phyloP scores from a whole-genome alignment of 37 sponge, comb jelly and placozoan genomes.

The Spongilla lacustris region DNA sequence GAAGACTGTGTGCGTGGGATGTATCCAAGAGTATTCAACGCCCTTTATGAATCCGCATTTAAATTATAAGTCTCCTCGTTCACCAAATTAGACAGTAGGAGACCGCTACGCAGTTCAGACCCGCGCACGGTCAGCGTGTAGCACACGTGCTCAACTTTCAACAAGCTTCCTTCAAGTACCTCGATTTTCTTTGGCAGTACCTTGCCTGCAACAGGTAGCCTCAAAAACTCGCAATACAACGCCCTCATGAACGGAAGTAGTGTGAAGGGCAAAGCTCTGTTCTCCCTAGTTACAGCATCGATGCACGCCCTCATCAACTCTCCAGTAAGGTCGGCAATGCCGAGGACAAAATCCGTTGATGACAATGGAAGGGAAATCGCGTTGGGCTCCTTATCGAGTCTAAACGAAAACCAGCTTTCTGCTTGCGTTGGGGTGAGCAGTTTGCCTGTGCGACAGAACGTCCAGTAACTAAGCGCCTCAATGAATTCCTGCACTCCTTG shows the following conservation, averaged over 20 bases:
- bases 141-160: slow-evolving; percentile 83
- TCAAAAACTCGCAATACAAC: slow-evolving; percentile 48
- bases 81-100: not conserved
- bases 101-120: slow-evolving; percentile 60
- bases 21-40: not conserved
- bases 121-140: slow-evolving; percentile 81
- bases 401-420: slow-evolving; percentile 31
- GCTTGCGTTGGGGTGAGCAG: slow-evolving; percentile 47
- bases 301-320: slow-evolving; percentile 86
- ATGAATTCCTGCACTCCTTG: slow-evolving; percentile 85
- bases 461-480: slow-evolving; percentile 74
- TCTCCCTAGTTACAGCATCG: slow-evolving; percentile 55
- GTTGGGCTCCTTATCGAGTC: not conserved
- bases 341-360: slow-evolving; percentile 68
- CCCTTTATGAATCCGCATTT: not conserved
- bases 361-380: slow-evolving; percentile 24
- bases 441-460: slow-evolving; percentile 31
- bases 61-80: not conserved
- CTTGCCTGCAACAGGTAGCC: slow-evolving; percentile 31
- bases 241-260: slow-evolving; percentile 64
- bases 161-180: slow-evolving; percentile 51
- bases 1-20: not conserved
- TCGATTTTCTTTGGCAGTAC: slow-evolving; percentile 57
- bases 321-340: slow-evolving; percentile 87
- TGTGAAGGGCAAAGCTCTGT: slow-evolving; percentile 30